Base-by-base conservation (phyloP, 2,888 invertebrate species). In the Athalia rosae region DNA sequence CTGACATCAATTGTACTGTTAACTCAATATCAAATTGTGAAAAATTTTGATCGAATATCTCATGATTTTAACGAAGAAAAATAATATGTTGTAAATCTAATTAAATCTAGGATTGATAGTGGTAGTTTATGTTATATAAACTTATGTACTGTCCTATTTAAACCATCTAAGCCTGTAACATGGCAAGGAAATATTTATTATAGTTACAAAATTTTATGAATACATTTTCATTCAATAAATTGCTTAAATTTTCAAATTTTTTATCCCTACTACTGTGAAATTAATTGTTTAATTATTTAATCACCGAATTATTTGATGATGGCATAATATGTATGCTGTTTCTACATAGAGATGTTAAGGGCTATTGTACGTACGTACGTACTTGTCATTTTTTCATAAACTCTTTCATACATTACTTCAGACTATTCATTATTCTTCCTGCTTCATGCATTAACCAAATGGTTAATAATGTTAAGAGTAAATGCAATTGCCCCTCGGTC, bases 401-500 rank as follows among this genome's bases (percentile, higher is more conserved):
- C 28, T 28, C 28, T 28, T 28, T 28, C 28, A 28, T 28, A 28
- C 28, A 28, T 28, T 2, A 28, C 15, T 15, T 67, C 77, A 84
- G 76, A 81, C 81, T 43, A 83, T 78, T 81, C 79, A 86, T 79
- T 43, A 84, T 76, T 79, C 82, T 82, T 0, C 83, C 79, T 7
- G 83, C 80, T 80, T 88, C 87, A 69, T 88, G 87, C 78, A 87
- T 83, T 71, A 84, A 61, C 88, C 87, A 88, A 78, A 85, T 81
- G 4, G 84, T 82, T 69, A 87, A 69, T 53, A 88, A 81, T 53
- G 82, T 81, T 28, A 85, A 76, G 8, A 88, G 78, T 67, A 85
- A 82, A 8, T 84, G 82, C 41, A 82, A 66, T 79, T 88, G 86
- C 11, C 80, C 80, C 79, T 87, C 83, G 11, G 83, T 84, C 86